Conservation (phyloP, 1,140 invertebrate species). For the Leptinotarsa defecta region DNA sequence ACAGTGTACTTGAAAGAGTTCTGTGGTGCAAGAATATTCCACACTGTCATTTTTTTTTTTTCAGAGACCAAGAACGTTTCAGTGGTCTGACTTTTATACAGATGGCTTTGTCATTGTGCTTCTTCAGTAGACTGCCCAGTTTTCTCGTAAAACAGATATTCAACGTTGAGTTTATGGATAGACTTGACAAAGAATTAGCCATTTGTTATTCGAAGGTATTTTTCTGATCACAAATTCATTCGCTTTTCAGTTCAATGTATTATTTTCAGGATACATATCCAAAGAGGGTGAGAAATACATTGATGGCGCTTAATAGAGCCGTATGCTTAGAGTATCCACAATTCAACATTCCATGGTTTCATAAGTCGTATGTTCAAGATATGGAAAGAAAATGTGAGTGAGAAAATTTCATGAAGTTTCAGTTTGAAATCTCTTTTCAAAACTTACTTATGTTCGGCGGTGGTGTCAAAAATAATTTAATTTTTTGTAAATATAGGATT, state of each 20-base stretch:
- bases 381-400: slow-evolving; percentile 40
- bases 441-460: no score
- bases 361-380: slow-evolving; percentile 65
- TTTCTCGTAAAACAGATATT: slow-evolving; percentile 60
- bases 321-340: slow-evolving; percentile 68
- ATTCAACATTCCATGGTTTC: slow-evolving; percentile 68
- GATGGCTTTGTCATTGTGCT: slow-evolving; percentile 57
- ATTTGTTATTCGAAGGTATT: slow-evolving; percentile 59
- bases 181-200: slow-evolving; percentile 60
- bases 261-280: slow-evolving; percentile 60
- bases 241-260: slow-evolving; percentile 2
- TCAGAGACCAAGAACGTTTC: slow-evolving; percentile 59
- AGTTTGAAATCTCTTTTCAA: no score
- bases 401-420: not conserved
- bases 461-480: no score
- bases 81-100: slow-evolving; percentile 58
- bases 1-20: no score
- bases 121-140: slow-evolving; percentile 57
- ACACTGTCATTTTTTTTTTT: not conserved
- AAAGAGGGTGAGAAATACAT: slow-evolving; percentile 57
- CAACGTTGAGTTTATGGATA: slow-evolving; percentile 61
- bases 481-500: no score
- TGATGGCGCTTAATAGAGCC: slow-evolving; percentile 67
- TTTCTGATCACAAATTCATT: not conserved
- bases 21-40: no score